Base-by-base conservation (phyloP, 1,140 invertebrate species). In the Diabrotica undecimpunctata region DNA sequence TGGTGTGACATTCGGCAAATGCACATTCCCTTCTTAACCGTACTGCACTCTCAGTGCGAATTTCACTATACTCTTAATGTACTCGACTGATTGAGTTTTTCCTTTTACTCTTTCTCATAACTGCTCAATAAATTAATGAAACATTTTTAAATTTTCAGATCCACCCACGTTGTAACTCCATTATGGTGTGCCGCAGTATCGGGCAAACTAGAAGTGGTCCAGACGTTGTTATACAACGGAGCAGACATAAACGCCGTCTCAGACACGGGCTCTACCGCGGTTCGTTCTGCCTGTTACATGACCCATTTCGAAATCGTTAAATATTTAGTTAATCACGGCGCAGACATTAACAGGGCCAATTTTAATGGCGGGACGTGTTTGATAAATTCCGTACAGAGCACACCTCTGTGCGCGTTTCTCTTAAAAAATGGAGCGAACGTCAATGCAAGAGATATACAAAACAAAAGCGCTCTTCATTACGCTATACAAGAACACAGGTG, bases 141-240 rank as follows among this genome's bases (percentile, higher is more conserved):
- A n/a, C n/a, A n/a, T n/a, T n/a, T 25, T 25, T 25, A 2, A 25
- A 25, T 25, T 64, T 54, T 53, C 57, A 79, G 85, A 69, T 88
- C 90, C 39, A 86, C 89, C 25, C 92, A 95, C 80, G 85, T 84
- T 72, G 93, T 95, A 0, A 94, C 94, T 1, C 93, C 94, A 10
- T 79, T 97, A n/a, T 96, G 93, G 94, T 95, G 92, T 81, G 93
- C 94, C 10, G 90, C 94, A 6, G 94, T 96, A 6, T 90, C 91
- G n/a, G 93, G 93, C 11, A 88, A 89, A 68, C 74, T 95, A 10
- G 81, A 84, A 53, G 90, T 95, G 62, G 87, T 96, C 13, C 87
- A 89, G 73, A 88, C 87, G 77, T 81, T 97, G 35, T 84, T 94
- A 6, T 81, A 87, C 36, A 85, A 92, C 74, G 92, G 92, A 54